Evolutionary conservation across 2,888 invertebrate genomes (phyloP), one percentile per base, ranked within the genome.

Genomic region (Oeneis ivallda): DNA sequence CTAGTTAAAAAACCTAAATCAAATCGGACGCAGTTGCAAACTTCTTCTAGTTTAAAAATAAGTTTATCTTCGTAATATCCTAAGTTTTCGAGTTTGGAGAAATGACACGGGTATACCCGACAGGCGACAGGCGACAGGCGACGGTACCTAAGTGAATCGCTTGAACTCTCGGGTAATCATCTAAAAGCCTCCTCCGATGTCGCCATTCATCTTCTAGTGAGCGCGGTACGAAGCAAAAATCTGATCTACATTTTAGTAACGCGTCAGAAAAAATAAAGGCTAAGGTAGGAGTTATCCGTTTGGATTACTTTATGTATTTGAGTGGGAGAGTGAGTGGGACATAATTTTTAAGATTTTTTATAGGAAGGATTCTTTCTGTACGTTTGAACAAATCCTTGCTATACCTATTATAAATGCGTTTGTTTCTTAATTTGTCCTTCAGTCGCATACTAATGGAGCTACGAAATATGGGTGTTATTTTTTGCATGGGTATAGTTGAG

Each of bases 131-230:
- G 47, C 47, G 10, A 34, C 32, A 5, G 37, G 37, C 37, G 49
- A 19, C 49, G 10, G 1, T 7, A 7, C 7, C 7, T 9, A 19
- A 19, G 37, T 15, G 34, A 52, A 11, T 7, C 50, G 32, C 50
- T 15, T 34, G 34, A 34, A 34, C 53, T 53, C 53, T 34, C n/a
- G 53, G 53, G 53, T 53, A 53, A 53, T 53, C 53, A 53, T 17
- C 34, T 53, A 53, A 53, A 53, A 53, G 53, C 53, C 37, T 53
- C 17, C 34, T 9, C 15, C 32, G 15, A 34, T 32, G 32, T 53
- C 53, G 34, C 53, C n/a, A 34, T 34, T 52, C 52, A n/a, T 52
- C 52, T 32, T 52, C 26, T 34, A n/a, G 52, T 4, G 50, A 50
- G 50, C 50, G 19, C 50, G 19, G 34, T 49, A 19, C 47, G 2